phyloP scores from a whole-genome alignment of 1,140 invertebrate species.

The Maconellicoccus hirsutus region DNA sequence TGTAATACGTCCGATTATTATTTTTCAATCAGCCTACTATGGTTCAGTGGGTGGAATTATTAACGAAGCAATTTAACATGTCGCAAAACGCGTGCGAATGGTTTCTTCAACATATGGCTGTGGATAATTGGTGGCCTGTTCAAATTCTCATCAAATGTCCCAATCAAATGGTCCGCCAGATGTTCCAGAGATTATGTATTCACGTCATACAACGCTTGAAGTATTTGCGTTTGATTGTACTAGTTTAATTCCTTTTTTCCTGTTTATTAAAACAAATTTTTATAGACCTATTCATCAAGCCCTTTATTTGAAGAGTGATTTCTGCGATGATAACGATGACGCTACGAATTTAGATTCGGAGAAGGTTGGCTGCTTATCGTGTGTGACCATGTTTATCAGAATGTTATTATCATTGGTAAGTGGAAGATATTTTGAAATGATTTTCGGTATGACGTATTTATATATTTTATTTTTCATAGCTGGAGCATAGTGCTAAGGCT shows the following conservation, averaged over 20 bases:
- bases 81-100: conserved; percentile 83
- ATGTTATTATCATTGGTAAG: conserved; percentile 69
- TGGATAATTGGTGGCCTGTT: conserved; percentile 87
- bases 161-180: conserved; percentile 88
- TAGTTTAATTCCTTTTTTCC: no score
- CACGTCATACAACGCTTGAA: conserved; percentile 83
- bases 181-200: conserved; percentile 85
- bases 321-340: conserved; percentile 50
- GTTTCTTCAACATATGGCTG: conserved; percentile 84
- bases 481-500: conserved; percentile 77
- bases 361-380: conserved; percentile 45
- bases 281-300: conserved; percentile 52
- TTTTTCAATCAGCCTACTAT: conserved; percentile 62
- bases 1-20: background rate
- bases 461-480: conserved; percentile 37
- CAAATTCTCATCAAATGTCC: conserved; percentile 91
- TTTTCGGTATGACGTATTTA: no score
- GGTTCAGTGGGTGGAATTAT: conserved; percentile 88
- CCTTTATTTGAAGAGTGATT: conserved; percentile 57
- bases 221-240: conserved; percentile 33
- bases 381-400: conserved; percentile 82
- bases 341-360: conserved; percentile 31
- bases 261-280: conserved; percentile 27
- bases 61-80: conserved; percentile 87
- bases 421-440: no score